Base-by-base conservation (phyloP, 2,797 vertebrate species). In the Prionace glauca region DNA sequence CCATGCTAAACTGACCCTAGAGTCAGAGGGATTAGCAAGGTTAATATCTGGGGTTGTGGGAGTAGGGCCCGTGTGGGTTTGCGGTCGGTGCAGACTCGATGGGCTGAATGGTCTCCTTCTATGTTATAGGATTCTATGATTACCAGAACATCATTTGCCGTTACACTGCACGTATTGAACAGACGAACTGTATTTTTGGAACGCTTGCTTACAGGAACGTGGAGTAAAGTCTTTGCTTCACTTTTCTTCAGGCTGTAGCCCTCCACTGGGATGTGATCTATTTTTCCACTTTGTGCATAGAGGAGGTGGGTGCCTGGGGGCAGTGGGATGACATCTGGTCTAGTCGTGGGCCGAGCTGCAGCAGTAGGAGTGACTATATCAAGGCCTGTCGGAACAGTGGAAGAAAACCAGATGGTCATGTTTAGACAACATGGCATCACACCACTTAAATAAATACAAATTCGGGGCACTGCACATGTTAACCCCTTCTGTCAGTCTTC, bases 221-320 rank as follows among this genome's bases (percentile, higher is more conserved):
- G 98, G 88, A 99, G 97, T 94, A 99, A 95, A 0, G 98, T 96
- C 96, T 98, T 98, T 96, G 98, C 98, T 20, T 98, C 96, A 0
- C 96, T 96, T 96, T 98, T 98, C 97, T 97, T 98, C 98, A 99
- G 98, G 12, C 96, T 97, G 36, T 97, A 97, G 84, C 98, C 98
- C 0, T 98, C 98, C 94, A 99, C 96, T 0, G 98, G 98, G 71
- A 99, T 96, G 9, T 98, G 98, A 94, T 99, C 98, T 45, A 99
- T 98, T 96, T 98, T 98, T 95, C 98, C 98, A 3, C 98, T 98
- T 96, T 99, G 99, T 72, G 98, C 97, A 96, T 98, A 99, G 94
- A 99, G 97, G 96, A 99, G 97, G 97, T 99, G 98, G 0, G 98
- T 98, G 96, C 99, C 99, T 1, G 98, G 97, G 0, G 98, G 98